phyloP scores from a whole-genome alignment of 1,140 invertebrate genomes.

The Penaeus japonicus region DNA sequence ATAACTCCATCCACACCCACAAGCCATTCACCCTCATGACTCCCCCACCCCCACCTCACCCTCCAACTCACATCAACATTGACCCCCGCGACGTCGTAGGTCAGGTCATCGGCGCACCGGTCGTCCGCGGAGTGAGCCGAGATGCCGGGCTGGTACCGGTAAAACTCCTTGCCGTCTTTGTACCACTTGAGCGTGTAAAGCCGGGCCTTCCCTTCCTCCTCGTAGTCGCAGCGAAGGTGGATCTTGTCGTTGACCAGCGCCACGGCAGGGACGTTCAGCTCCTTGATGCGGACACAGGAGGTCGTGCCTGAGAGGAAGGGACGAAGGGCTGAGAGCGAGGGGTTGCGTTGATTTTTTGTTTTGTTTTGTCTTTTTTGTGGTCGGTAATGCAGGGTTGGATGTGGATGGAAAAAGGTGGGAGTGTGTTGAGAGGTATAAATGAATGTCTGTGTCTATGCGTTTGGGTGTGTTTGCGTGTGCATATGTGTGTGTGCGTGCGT shows the following conservation, averaged over 20 bases:
- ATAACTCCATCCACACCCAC: no score
- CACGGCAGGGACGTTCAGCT: slow-evolving; percentile 25
- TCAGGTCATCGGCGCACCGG: not conserved
- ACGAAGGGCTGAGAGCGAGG: not conserved
- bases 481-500: not conserved
- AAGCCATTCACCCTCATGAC: no score
- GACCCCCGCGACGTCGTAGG: slow-evolving; percentile 7
- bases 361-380: no score
- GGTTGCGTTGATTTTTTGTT: not conserved
- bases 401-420: no score
- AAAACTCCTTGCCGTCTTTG: slow-evolving; percentile 37
- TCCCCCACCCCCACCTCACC: not conserved
- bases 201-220: not conserved
- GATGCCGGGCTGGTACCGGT: slow-evolving; percentile 25
- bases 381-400: no score
- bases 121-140: not conserved
- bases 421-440: not conserved
- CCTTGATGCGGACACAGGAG: not conserved
- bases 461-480: not conserved
- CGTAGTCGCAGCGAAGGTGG: slow-evolving; percentile 21
- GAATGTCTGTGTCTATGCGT: not conserved
- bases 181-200: slow-evolving; percentile 52
- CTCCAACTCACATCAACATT: slow-evolving; percentile 18
- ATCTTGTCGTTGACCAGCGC: slow-evolving; percentile 4
- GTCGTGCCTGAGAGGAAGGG: not conserved